These are phyloP conservation scores for Pterocles gutturalis DNA, from an alignment of 2,113 vertebrate genomes.

Conservation along the genomic window DNA sequence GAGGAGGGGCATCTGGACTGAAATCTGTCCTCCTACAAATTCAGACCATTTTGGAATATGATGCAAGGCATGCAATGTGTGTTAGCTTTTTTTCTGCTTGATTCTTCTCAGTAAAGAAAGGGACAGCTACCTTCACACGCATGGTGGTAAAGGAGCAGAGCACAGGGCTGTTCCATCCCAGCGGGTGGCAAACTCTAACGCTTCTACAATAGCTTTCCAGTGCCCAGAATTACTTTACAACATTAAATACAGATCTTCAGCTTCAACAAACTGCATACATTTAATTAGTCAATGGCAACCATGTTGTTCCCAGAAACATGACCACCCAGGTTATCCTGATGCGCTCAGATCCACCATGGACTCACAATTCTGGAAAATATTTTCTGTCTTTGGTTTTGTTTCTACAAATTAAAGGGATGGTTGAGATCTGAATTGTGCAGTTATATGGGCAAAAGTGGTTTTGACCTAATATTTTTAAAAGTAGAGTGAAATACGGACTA, in stretches of 20 bases:
- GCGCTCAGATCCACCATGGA: background rate
- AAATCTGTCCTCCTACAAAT: background rate
- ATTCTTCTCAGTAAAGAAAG: background rate
- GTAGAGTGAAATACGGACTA: background rate
- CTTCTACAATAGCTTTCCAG: background rate
- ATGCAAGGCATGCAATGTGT: background rate
- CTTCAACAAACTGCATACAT: background rate
- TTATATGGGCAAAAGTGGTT: background rate
- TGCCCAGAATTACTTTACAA: background rate
- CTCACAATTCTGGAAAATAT: background rate
- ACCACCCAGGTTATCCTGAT: background rate
- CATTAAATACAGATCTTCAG: background rate
- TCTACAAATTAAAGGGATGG: background rate
- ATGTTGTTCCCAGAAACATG: background rate
- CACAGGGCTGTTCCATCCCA: background rate
- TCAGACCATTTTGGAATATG: background rate
- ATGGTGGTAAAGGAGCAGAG: background rate
- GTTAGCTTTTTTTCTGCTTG: background rate
- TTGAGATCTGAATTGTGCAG: background rate
- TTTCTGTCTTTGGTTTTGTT: background rate
- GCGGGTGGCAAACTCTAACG: rapidly evolving
- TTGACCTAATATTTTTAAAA: background rate
- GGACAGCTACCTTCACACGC: background rate
- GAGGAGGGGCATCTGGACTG: no score
- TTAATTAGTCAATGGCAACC: background rate